phyloP scores from a whole-genome alignment of 1,140 invertebrate species.

The Onthophagus taurus region DNA sequence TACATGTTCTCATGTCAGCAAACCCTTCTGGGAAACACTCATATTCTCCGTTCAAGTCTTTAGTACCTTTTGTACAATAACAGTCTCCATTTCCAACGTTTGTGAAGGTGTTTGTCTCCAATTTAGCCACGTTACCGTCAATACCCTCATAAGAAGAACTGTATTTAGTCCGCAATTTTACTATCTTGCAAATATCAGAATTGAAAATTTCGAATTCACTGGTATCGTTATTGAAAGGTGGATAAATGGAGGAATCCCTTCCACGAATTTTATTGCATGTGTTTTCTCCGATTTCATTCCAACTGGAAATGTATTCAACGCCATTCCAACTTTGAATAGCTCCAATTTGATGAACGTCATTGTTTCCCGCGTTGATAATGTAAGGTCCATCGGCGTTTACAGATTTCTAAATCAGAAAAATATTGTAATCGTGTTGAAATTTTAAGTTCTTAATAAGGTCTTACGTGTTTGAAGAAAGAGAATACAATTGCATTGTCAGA shows the following conservation, averaged over 20 bases:
- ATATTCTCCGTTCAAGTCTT: constrained; percentile 16
- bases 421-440: no score
- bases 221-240: constrained; percentile 2
- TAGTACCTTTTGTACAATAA: constrained; percentile 23
- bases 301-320: not conserved
- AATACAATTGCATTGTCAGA: not conserved
- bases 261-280: constrained; percentile 8
- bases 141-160: not conserved
- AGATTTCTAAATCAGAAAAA: constrained; percentile 5
- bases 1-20: constrained; percentile 25
- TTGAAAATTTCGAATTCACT: constrained; percentile 1
- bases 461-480: constrained; percentile 7
- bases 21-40: constrained; percentile 26
- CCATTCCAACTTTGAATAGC: constrained; percentile 4
- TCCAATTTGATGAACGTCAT: not conserved
- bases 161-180: not conserved
- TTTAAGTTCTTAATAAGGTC: no score
- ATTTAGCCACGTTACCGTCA: not conserved
- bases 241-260: constrained; percentile 5
- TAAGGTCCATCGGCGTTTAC: not conserved
- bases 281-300: not conserved
- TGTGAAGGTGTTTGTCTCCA: not conserved
- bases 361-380: not conserved
- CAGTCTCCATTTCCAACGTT: constrained; percentile 20
- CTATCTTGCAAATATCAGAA: constrained; percentile 2